A percentile compares a stretch with the other conserved stretches of the same genome.
These are phyloP conservation scores for Phaethornis superciliosus DNA, from an alignment of 2,113 vertebrate species.

Conservation along the genomic window DNA sequence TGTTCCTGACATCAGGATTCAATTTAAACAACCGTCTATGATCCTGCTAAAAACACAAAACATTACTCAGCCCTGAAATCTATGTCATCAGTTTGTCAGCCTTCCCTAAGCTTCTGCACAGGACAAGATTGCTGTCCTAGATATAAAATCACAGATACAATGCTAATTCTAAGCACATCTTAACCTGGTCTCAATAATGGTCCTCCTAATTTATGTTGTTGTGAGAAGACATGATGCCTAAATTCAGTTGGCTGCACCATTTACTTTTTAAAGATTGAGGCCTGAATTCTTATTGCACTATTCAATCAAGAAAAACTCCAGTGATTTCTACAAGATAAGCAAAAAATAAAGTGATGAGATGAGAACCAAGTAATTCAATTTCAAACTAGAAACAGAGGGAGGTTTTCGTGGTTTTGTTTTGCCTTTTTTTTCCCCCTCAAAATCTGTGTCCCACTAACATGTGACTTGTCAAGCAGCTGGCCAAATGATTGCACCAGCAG, in stretches of 20 bases:
- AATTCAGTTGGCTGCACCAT: background rate
- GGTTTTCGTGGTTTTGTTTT: background rate
- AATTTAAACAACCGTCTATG: background rate
- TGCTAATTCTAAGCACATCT: background rate
- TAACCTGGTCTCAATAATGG: background rate
- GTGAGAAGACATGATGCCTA: background rate
- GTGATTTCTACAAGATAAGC: background rate
- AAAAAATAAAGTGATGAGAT: background rate
- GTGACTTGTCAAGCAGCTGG: background rate
- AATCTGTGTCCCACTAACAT: background rate
- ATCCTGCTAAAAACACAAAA: background rate
- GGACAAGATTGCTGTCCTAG: background rate
- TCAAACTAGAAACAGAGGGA: background rate
- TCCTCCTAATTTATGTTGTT: background rate
- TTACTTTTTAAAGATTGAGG: background rate
- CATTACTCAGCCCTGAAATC: background rate
- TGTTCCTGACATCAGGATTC: slow-evolving; percentile 2
- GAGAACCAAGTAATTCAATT: background rate
- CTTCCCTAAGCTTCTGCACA: background rate
- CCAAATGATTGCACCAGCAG: background rate
- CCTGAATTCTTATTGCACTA: background rate
- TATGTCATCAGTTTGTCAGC: slow-evolving; percentile 1
- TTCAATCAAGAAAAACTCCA: background rate
- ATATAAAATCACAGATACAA: background rate
- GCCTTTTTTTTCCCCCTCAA: background rate